A percentile compares a stretch with the other conserved stretches of the same genome.
Conservation (phyloP, 2,888 invertebrate species). For the Brachynemurus nebulosus region DNA sequence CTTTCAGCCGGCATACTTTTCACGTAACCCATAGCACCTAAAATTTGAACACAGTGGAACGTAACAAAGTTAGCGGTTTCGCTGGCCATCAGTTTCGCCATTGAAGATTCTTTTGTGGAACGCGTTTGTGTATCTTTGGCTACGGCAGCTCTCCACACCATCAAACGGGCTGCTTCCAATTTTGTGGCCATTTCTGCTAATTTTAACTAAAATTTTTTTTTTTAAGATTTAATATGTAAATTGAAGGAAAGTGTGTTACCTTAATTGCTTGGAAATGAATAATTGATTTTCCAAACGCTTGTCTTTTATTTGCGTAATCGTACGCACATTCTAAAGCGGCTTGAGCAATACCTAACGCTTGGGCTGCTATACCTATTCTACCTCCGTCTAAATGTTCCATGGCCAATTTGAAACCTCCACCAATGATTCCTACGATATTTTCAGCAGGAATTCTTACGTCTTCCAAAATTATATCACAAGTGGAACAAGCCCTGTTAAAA, state of each 20-base stretch:
- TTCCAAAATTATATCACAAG: slow-evolving; percentile 52
- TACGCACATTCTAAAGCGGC: slow-evolving; percentile 61
- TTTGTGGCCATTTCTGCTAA: slow-evolving; percentile 57
- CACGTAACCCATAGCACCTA: slow-evolving; percentile 60
- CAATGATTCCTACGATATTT: slow-evolving; percentile 36
- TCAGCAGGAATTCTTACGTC: slow-evolving; percentile 46
- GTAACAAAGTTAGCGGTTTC: slow-evolving; percentile 51
- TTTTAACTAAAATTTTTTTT: slow-evolving; percentile 33
- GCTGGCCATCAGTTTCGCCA: slow-evolving; percentile 63
- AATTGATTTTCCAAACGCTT: slow-evolving; percentile 52
- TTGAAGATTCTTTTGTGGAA: slow-evolving; percentile 52
- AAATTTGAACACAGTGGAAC: slow-evolving; percentile 58
- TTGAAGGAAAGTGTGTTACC: slow-evolving; percentile 26
- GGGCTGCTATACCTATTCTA: slow-evolving; percentile 60
- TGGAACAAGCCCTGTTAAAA: slow-evolving; percentile 56
- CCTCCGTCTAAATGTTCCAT: slow-evolving; percentile 58
- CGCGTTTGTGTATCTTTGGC: slow-evolving; percentile 37
- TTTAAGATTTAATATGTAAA: background rate
- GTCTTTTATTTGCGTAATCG: slow-evolving; percentile 47
- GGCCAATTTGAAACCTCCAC: slow-evolving; percentile 58
- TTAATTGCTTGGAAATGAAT: slow-evolving; percentile 53
- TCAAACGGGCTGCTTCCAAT: slow-evolving; percentile 50
- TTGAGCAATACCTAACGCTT: slow-evolving; percentile 62
- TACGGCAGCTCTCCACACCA: slow-evolving; percentile 56
- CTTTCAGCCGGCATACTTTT: slow-evolving; percentile 57